A percentile compares a stretch with the other conserved stretches of the same genome.
These are phyloP conservation scores for Ormyrus pomaceus DNA, from an alignment of 2,888 invertebrate species.

Conservation along the genomic window DNA sequence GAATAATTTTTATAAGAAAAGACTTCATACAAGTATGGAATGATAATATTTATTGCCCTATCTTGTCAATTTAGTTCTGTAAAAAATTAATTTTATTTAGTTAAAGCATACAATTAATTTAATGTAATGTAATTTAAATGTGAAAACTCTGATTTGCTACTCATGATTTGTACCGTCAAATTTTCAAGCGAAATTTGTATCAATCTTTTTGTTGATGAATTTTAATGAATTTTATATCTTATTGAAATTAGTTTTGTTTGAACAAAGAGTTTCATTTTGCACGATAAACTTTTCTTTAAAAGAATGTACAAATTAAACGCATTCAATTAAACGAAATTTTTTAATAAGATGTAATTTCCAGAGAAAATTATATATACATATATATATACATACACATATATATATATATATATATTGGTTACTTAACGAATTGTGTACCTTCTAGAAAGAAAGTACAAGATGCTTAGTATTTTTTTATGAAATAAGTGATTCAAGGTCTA, in stretches of 20 bases:
- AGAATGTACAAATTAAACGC: background rate
- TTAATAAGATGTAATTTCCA: background rate
- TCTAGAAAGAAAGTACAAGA: slow-evolving; percentile 34
- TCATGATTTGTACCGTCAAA: background rate
- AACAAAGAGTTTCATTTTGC: background rate
- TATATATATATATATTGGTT: slow-evolving; percentile 14
- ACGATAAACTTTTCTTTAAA: slow-evolving; percentile 1
- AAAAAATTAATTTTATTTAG: slow-evolving; percentile 17
- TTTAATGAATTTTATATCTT: slow-evolving; percentile 5
- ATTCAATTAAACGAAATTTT: background rate
- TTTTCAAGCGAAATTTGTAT: slow-evolving; percentile 7
- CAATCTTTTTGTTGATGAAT: slow-evolving; percentile 9
- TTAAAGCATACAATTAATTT: slow-evolving; percentile 17
- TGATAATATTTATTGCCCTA: background rate
- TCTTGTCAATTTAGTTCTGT: background rate
- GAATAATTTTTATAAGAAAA: no score
- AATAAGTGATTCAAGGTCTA: slow-evolving; percentile 3
- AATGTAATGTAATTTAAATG: background rate
- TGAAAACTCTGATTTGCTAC: background rate
- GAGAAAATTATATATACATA: no score
- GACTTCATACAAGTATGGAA: background rate
- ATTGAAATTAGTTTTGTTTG: background rate
- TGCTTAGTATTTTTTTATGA: slow-evolving; percentile 9
- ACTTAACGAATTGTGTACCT: slow-evolving; percentile 6
- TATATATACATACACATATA: no score